Evolutionary conservation across 2,113 vertebrate genomes (phyloP), one percentile per base, ranked within the genome.

Genomic region (Prinia subflava): DNA sequence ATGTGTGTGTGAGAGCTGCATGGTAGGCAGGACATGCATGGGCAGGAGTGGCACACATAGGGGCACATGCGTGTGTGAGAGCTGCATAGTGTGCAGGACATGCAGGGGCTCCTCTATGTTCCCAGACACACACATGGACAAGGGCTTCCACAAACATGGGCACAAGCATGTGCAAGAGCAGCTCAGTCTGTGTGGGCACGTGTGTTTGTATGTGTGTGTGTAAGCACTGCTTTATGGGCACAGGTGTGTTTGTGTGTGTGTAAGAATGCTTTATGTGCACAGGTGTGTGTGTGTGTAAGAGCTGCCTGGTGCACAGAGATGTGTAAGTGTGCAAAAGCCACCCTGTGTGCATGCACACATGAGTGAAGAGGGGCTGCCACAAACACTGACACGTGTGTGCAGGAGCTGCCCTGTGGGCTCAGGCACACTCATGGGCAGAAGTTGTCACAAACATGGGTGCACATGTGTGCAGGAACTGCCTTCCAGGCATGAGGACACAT

Each of bases 301-400:
- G 21, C 25, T 62, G 25, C 13, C 11, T 46, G 27, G 39, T 2
- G 4, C 4, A 22, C 57, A 11, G 68, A 44, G 16, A 16, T 24
- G 41, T 37, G 39, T 11, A 3, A n/a, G 41, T 47, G n/a, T 74
- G 41, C 11, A 5, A 46, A 37, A 47, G 7, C 49, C 0, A 0
- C 14, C 21, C 1, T 15, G 28, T 15, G 3, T 53, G 22, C 33
- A 4, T 18, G 39, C 24, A 4, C 67, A 30, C 15, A 7, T 1
- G 5, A 17, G 30, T 41, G 53, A 42, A 3, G 24, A 62, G 23
- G 7, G 15, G 47, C 67, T 71, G 56, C 21, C 56, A 31, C 56
- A 31, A 35, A 33, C 21, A 22, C 14, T 25, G 3, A 8, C 2
- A 15, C 5, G 4, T 2, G 9, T 14, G n/a, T 47, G 41, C 52